phyloP scores from a whole-genome alignment of 2,113 vertebrate genomes.

The Anoura caudifer region DNA sequence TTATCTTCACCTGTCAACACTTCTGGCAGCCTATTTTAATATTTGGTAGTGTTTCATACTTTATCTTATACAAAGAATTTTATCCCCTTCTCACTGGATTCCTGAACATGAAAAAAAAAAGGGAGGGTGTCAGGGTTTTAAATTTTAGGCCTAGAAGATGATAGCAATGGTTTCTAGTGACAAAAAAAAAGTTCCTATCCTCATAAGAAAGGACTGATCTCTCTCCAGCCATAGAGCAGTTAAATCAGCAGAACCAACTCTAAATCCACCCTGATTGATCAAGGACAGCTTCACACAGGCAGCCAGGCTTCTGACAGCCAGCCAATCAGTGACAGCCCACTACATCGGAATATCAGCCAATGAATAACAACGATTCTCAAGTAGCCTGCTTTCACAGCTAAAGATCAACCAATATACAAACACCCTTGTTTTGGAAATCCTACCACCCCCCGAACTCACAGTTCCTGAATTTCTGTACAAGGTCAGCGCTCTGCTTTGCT shows the following conservation, averaged over 20 bases:
- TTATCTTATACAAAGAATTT: conserved; percentile 77
- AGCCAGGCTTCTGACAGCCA: background rate
- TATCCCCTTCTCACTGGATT: conserved; percentile 71
- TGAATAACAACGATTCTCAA: conserved; percentile 25
- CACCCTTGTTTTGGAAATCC: background rate
- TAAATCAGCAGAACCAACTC: conserved; percentile 8
- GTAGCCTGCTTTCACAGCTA: conserved; percentile 21
- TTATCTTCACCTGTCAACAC: conserved; percentile 81
- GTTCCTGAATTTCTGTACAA: background rate
- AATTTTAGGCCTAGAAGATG: conserved; percentile 27
- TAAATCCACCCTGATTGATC: conserved; percentile 34
- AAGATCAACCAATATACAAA: conserved; percentile 19
- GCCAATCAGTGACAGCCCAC: background rate
- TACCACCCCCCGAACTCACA: background rate
- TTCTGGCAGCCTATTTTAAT: conserved; percentile 82
- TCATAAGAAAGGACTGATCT: background rate
- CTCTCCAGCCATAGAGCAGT: background rate
- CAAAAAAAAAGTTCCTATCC: background rate
- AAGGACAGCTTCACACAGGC: background rate
- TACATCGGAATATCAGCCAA: conserved; percentile 37
- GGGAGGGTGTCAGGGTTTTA: too few relatives aligned
- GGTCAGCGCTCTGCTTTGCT: background rate
- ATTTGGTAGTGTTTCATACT: conserved; percentile 81
- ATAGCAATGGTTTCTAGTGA: conserved; percentile 25
- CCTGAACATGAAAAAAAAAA: conserved; percentile 35